phyloP scores from a whole-genome alignment of 2,797 vertebrate species.

The Coendou prehensilis region DNA sequence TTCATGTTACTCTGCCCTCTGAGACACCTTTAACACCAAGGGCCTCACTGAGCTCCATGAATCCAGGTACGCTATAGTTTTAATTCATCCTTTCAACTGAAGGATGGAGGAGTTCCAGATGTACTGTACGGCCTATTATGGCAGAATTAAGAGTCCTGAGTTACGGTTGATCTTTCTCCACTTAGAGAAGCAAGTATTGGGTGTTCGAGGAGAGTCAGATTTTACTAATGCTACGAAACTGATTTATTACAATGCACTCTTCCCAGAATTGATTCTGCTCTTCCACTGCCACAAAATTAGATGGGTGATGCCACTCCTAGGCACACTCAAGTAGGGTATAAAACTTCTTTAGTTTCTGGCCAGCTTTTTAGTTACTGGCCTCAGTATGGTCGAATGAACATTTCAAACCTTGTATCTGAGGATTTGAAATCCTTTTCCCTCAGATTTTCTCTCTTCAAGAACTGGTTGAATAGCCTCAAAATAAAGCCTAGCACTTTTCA shows the following conservation, averaged over 20 bases:
- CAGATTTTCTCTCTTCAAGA: constrained; percentile 3
- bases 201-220: neutral
- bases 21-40: neutral
- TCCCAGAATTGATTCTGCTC: neutral
- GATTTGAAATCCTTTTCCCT: constrained; percentile 39
- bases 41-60: neutral
- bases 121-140: neutral
- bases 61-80: neutral
- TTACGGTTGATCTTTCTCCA: neutral
- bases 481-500: constrained; percentile 22
- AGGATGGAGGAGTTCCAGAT: neutral
- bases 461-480: constrained; percentile 14
- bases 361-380: neutral
- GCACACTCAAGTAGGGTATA: neutral
- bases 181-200: neutral
- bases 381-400: neutral
- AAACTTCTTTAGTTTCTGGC: neutral
- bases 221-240: constrained; percentile 7
- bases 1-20: neutral
- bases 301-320: neutral
- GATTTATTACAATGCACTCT: neutral
- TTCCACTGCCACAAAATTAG: neutral
- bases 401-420: constrained; percentile 10
- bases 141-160: neutral
- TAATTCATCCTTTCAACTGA: neutral